Conservation (phyloP, 2,888 invertebrate species). For the Lymantria dispar region DNA sequence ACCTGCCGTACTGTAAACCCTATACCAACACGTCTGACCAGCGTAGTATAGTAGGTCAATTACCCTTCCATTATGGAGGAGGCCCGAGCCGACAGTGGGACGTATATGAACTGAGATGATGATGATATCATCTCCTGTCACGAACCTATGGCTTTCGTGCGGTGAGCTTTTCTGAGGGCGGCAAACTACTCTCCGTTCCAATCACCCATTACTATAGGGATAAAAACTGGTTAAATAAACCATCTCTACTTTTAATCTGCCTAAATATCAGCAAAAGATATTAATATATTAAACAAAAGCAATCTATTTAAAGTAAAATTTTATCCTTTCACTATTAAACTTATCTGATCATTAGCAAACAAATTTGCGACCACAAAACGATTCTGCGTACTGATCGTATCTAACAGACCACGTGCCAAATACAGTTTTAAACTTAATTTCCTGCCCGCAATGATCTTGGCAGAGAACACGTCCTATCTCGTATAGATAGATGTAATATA, state of each 20-base stretch:
- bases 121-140: too few relatives aligned
- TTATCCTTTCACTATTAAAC: background rate
- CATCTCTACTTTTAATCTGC: background rate
- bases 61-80: too few relatives aligned
- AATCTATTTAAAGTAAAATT: background rate
- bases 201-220: too few relatives aligned
- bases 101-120: too few relatives aligned
- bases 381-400: slow-evolving; percentile 11
- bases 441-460: slow-evolving; percentile 36
- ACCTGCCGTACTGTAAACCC: too few relatives aligned
- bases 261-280: background rate
- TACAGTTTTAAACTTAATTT: slow-evolving; percentile 43
- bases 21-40: too few relatives aligned
- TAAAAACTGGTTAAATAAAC: too few relatives aligned
- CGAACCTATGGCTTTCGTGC: too few relatives aligned
- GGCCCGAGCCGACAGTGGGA: too few relatives aligned
- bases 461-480: slow-evolving; percentile 6
- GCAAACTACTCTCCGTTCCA: too few relatives aligned
- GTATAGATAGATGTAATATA: background rate
- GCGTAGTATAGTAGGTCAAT: too few relatives aligned
- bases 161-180: too few relatives aligned
- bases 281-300: background rate
- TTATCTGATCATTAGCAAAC: slow-evolving; percentile 1
- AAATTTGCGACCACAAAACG: slow-evolving; percentile 10
- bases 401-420: slow-evolving; percentile 7